These are phyloP conservation scores for Tetanocera ferruginea DNA, from an alignment of 2,888 invertebrate genomes.

Conservation along the genomic window DNA sequence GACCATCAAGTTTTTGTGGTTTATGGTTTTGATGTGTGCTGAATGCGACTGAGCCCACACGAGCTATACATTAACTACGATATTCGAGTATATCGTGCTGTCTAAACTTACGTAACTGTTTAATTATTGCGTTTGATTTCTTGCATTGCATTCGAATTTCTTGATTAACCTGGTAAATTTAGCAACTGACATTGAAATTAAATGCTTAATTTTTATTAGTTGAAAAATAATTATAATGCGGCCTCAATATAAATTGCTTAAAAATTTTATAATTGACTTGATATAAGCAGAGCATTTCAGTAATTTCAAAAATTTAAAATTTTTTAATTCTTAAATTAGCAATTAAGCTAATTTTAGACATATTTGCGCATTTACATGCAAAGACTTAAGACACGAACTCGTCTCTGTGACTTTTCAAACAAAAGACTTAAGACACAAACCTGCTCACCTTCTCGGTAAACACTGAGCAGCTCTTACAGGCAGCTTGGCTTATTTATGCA, in stretches of 20 bases:
- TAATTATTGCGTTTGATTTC: constrained; percentile 21
- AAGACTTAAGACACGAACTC: constrained; percentile 3
- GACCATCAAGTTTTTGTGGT: neutral
- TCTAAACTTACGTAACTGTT: constrained; percentile 1
- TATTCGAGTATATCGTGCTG: neutral
- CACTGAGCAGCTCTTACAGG: neutral
- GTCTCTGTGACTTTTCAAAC: neutral
- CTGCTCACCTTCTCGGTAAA: neutral
- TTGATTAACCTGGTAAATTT: neutral
- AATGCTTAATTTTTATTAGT: neutral
- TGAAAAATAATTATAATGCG: neutral
- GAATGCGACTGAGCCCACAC: constrained; percentile 3
- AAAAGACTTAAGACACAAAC: constrained; percentile 25
- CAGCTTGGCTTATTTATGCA: neutral
- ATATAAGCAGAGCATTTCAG: neutral
- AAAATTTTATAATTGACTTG: neutral
- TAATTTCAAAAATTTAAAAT: neutral
- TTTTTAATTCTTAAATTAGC: too few relatives aligned
- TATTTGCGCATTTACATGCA: neutral
- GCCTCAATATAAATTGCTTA: too few relatives aligned
- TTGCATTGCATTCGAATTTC: constrained; percentile 9
- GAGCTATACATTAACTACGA: neutral
- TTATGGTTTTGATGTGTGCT: neutral
- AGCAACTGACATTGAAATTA: neutral
- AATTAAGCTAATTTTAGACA: too few relatives aligned